Conservation (phyloP, 35 echinoderm and acorn worm genomes). For the Anneissia japonica region DNA sequence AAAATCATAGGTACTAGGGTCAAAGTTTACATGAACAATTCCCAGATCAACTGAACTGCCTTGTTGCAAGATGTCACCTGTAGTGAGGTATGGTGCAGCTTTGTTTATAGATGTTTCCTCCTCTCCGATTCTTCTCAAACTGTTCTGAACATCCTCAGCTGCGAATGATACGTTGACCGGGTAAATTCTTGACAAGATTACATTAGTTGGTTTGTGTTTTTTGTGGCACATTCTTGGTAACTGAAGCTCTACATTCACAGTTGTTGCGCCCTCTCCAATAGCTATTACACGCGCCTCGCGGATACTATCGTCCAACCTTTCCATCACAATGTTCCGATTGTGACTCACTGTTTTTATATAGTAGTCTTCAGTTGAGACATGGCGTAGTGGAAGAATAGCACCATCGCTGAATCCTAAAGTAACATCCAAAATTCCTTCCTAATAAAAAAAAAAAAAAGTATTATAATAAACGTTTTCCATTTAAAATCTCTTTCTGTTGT, state of each 20-base stretch:
- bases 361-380: not conserved
- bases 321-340: not conserved
- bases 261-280: not conserved
- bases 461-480: too few relatives aligned
- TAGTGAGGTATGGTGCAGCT: not conserved
- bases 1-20: not conserved
- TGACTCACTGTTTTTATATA: not conserved
- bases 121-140: not conserved
- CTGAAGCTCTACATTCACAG: not conserved
- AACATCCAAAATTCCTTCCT: slow-evolving; percentile 10
- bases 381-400: not conserved
- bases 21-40: not conserved
- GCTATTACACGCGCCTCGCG: not conserved
- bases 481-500: too few relatives aligned
- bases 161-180: not conserved
- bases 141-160: not conserved
- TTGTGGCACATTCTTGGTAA: slow-evolving; percentile 5
- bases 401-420: slow-evolving; percentile 6
- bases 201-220: not conserved
- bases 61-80: not conserved
- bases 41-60: not conserved
- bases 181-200: not conserved
- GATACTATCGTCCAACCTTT: not conserved
- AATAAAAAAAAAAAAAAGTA: not conserved
- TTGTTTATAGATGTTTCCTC: not conserved